Base-by-base conservation (phyloP, 2,113 vertebrate species). In the Cyprinus carpio region DNA sequence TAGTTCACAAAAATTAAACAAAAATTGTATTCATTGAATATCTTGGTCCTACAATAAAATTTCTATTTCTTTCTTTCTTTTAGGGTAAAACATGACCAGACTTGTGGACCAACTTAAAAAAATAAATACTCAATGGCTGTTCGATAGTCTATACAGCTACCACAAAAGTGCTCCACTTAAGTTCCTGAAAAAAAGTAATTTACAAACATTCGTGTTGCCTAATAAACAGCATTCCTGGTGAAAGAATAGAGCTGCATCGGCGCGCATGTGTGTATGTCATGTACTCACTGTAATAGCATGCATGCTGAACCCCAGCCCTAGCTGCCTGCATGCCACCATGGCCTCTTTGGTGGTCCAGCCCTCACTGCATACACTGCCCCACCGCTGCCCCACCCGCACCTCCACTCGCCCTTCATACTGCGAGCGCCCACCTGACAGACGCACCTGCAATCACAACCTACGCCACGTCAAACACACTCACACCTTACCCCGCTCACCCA, bases 291-390 rank as follows among this genome's bases (percentile, higher is more conserved):
- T 97, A 90, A 97, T 90, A 0, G 96, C 96, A 3, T 97, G 96
- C 95, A 96, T 93, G 90, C 96, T 94, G 92, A 96, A 97, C 84
- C 96, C 96, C 71, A 96, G 94, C 91, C 96, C 95, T 78, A 97
- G 96, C 95, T 96, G 96, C 85, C 95, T 95, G 92, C 96, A 96
- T 56, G 91, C 95, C 92, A 97, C 96, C 96, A 96, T 96, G 81
- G 96, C 96, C 87, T 97, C 96, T 88, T 90, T 95, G 89, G 96
- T 97, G 91, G 92, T 96, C 96, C 96, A 97, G 90, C 94, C 94
- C 75, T 95, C 89, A 89, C 95, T 96, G 96, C 96, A 97, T 86
- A 97, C 92, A 8, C 91, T 95, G 88, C 96, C 96, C 95, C 96
- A 97, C 91, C 90, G 93, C 90, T 93, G 94, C 85, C 96, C 95